A percentile compares a stretch with the other conserved stretches of the same genome.
These are phyloP conservation scores for Rhamphomyia laevipes DNA, from an alignment of 2,888 invertebrate genomes.

Conservation along the genomic window DNA sequence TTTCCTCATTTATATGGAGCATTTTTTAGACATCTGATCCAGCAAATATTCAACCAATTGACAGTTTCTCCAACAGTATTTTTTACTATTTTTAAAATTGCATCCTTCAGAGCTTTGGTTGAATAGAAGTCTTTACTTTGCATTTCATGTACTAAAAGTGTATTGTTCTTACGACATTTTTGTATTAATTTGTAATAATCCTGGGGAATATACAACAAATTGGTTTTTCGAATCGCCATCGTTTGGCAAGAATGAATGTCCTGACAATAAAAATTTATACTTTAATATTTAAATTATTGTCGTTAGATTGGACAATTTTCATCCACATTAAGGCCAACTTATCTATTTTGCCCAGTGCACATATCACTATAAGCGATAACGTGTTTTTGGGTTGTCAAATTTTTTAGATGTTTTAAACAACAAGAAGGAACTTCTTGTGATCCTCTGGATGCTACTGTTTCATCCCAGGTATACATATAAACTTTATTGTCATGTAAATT, in stretches of 20 bases:
- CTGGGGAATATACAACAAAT: slow-evolving; percentile 12
- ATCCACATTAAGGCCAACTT: slow-evolving; percentile 5
- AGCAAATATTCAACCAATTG: slow-evolving; percentile 5
- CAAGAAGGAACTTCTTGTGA: slow-evolving; percentile 17
- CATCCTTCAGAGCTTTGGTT: slow-evolving; percentile 4
- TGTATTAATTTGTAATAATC: slow-evolving; percentile 13
- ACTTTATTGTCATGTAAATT: slow-evolving; percentile 1
- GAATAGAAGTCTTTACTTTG: slow-evolving; percentile 7
- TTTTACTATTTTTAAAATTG: slow-evolving; percentile 8
- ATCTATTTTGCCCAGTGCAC: slow-evolving; percentile 11
- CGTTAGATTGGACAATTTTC: slow-evolving; percentile 8
- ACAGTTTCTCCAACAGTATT: slow-evolving; percentile 8
- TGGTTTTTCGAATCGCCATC: slow-evolving; percentile 14
- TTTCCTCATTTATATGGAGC: slow-evolving; percentile 2
- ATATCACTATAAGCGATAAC: slow-evolving; percentile 9
- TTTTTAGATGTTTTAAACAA: slow-evolving; percentile 17
- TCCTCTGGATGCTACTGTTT: slow-evolving; percentile 16
- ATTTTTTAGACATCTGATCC: slow-evolving; percentile 7
- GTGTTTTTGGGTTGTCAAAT: slow-evolving; percentile 17
- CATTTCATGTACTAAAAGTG: slow-evolving; percentile 9
- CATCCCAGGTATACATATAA: slow-evolving; percentile 7
- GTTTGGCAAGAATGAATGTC: slow-evolving; percentile 18
- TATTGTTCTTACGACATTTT: slow-evolving; percentile 11
- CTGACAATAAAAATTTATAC: slow-evolving; percentile 17
- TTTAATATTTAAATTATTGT: slow-evolving; percentile 11